Percentiles rank a stretch among this genome's conserved stretches.
These are phyloP conservation scores for Psilanteris sp. DNA, from an alignment of 1,140 invertebrate genomes.

Conservation along the genomic window DNA sequence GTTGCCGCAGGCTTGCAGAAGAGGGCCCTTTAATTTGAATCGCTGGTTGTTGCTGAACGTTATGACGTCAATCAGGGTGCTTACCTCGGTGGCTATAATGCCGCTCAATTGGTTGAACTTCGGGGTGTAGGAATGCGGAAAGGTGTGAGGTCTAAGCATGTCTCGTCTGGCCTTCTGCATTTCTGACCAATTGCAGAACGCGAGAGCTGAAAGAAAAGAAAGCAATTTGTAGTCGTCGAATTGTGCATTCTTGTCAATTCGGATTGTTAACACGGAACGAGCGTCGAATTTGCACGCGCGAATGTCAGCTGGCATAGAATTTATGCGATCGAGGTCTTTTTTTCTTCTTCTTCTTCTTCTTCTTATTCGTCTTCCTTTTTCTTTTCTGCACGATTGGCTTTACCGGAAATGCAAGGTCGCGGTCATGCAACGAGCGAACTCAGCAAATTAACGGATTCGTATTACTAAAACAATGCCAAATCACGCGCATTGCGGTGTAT, in stretches of 20 bases:
- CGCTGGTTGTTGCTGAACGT: slow-evolving; percentile 67
- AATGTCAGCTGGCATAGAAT: too few species aligned
- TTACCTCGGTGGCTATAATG: slow-evolving; percentile 83
- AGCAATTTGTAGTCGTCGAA: too few species aligned
- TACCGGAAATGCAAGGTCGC: slow-evolving; percentile 68
- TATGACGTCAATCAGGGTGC: slow-evolving; percentile 82
- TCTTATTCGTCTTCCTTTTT: neutral
- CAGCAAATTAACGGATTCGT: slow-evolving; percentile 47
- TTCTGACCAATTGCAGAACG: slow-evolving; percentile 92
- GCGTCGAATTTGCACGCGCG: too few species aligned
- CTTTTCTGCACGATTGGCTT: slow-evolving; percentile 13
- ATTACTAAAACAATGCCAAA: slow-evolving; percentile 23
- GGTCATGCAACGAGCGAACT: slow-evolving; percentile 35
- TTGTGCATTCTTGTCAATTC: too few species aligned
- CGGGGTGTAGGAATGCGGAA: slow-evolving; percentile 86
- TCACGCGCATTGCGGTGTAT: slow-evolving; percentile 15
- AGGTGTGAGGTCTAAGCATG: slow-evolving; percentile 87
- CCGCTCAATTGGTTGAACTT: slow-evolving; percentile 85
- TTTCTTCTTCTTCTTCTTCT: too few species aligned
- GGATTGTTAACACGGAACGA: too few species aligned
- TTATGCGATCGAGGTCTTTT: too few species aligned
- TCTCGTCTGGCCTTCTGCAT: slow-evolving; percentile 89
- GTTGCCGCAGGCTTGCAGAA: slow-evolving; percentile 88
- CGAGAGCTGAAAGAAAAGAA: slow-evolving; percentile 84
- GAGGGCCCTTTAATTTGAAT: slow-evolving; percentile 81